Evolutionary conservation across 2,113 vertebrate species (phyloP), one percentile per base, ranked within the genome.

Genomic region (Lagopus leucura): DNA sequence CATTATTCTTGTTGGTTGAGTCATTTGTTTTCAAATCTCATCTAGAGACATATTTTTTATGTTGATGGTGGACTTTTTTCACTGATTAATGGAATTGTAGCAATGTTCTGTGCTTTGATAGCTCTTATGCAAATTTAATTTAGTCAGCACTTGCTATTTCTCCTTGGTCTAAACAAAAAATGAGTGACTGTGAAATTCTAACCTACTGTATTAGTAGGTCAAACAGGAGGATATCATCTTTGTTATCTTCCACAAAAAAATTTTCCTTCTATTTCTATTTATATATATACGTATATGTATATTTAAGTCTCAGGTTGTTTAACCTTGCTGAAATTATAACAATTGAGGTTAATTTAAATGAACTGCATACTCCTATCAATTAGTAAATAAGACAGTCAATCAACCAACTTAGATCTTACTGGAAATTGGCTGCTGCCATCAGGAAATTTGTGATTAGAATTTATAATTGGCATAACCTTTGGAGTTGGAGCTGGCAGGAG

Each of bases 361-460:
- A 94, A 91, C 95, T 92, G 47, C 85, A 95, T 78, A 95, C 55
- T 93, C 81, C 89, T 86, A 97, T 97, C 95, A 96, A 97, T 97
- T 96, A 96, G 89, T 96, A 97, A 96, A 96, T 96, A 96, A 96
- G 95, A 94, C 91, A 96, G 95, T 96, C 94, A 96, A 96, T 96
- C 96, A 96, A 91, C 65, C 82, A 75, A 96, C 96, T 96, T 96
- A 97, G 85, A 95, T 95, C 94, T 89, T 96, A 96, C 88, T 97
- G 93, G 67, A 96, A 95, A 94, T 90, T 93, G 94, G 73, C 94
- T 95, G 75, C 94, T 96, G 73, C 95, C 96, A 95, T 96, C 95
- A 97, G 96, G 95, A 96, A 92, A 88, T 84, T 95, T 97, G 90
- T 94, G 88, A 92, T 96, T 91, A 92, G 78, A 77, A 86, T 96